Evolutionary conservation across 2,888 invertebrate species (phyloP), one percentile per base, ranked within the genome.

Genomic region (Entomobrya multifasciata): DNA sequence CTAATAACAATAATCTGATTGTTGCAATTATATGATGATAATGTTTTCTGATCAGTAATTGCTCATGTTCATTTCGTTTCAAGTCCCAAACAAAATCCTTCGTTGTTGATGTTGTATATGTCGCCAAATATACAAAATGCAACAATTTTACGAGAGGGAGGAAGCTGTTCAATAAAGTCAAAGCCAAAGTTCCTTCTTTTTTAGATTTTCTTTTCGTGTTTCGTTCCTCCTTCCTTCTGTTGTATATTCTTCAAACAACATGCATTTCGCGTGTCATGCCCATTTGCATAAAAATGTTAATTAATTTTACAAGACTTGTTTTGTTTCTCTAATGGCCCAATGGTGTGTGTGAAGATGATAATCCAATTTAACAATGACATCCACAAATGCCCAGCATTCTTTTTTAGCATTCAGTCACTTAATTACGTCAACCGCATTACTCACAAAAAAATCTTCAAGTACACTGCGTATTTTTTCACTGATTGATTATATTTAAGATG

Each of bases 281-380:
- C 70, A 70, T 70, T 70, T 47, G 70, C 70, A 70, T 70, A 44
- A 70, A 44, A 70, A 70, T 70, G 70, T 70, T 70, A 70, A 70
- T 70, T 70, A 70, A 70, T 70, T n/a, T 70, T 70, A 47, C 67
- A 62, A 62, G 67, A 67, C 44, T 70, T 44, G 70, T 22, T 70
- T 41, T 70, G 20, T 70, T 65, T 65, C 22, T 47, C 41, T n/a
- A 41, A 47, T 10, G 70, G n/a, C n/a, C n/a, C n/a, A n/a, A n/a
- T n/a, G n/a, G 4, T 57, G 17, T n/a, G n/a, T n/a, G 13, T 57
- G 3, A 57, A 4, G 36, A 62, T 62, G 13, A 62, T 70, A 70
- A 70, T 70, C 70, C 47, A 70, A 70, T 70, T 70, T 22, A 70
- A 15, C 70, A 70, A 70, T 70, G 70, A 70, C 70, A 70, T 70